Evolutionary conservation across 2,888 invertebrate species (phyloP).

Genomic region (Troides helena): DNA sequence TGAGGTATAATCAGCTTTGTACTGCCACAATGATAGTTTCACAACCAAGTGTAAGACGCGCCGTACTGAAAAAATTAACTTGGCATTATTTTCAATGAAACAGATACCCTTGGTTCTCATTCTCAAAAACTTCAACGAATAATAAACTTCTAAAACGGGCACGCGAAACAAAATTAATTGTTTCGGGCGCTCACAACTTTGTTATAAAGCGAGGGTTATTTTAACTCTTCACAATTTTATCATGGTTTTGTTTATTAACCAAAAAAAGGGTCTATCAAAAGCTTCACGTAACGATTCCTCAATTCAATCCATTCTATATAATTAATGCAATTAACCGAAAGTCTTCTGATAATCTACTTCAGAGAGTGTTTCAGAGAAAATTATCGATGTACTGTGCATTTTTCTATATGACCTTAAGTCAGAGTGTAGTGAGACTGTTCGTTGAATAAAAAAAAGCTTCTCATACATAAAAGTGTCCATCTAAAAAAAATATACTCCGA

Average conservation of each 20-base stretch:
- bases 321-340: not conserved
- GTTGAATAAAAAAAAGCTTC: not conserved
- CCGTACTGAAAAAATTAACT: not conserved
- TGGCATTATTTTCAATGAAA: not conserved
- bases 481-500: constrained; percentile 1
- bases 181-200: constrained; percentile 34
- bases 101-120: not conserved
- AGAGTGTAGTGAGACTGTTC: not conserved
- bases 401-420: too few species aligned
- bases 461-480: not conserved
- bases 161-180: constrained; percentile 39
- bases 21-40: too few species aligned
- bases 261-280: constrained; percentile 21
- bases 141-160: constrained; percentile 36
- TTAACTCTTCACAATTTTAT: constrained; percentile 40
- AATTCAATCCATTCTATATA: not conserved
- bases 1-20: too few species aligned
- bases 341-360: not conserved
- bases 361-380: too few species aligned
- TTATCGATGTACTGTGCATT: too few species aligned
- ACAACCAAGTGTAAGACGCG: too few species aligned
- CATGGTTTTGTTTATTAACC: constrained; percentile 36
- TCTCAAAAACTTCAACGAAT: constrained; percentile 28
- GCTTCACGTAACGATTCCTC: constrained; percentile 21
- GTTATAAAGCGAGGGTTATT: constrained; percentile 38